Evolutionary conservation across 2,113 vertebrate species (phyloP), one percentile per base, ranked within the genome.

Genomic region (Mus spicilegus): DNA sequence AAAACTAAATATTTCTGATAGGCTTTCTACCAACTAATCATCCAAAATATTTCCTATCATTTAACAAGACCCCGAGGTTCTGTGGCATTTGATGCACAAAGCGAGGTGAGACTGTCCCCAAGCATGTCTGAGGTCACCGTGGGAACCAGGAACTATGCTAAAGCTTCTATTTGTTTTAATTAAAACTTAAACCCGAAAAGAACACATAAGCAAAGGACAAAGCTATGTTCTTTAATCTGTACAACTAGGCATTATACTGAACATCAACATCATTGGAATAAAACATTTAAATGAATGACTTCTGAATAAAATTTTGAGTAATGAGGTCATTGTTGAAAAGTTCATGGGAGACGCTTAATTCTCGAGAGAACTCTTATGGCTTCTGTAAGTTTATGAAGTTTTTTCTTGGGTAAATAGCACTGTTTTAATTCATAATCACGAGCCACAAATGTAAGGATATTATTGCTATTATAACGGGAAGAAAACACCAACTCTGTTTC

Each of bases 401-500:
- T 17, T 58, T 19, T 2, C 87, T 94, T 56, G 1, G 93, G 85
- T 63, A 28, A 80, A 90, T 26, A 93, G 9, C 49, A 81, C 42
- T 61, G 28, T 61, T 85, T 92, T 87, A 88, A 92, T 93, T 93
- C 46, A 97, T 76, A 81, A 51, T 36, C 4, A 85, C 88, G 82
- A 76, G 81, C 42, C 76, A 95, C 30, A 88, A 14, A 49, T 73
- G 72, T 76, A 94, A 69, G 67, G 49, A 86, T 80, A 86, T 56
- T 70, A 42, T 77, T 54, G 14, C 22, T 51, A 42, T 94, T 54
- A 78, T 63, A 76, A 78, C 77, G 87, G 87, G 78, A 96, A 94
- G 70, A 88, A 33, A 75, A n/a, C 33, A 30, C 42, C 19, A 69
- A 69, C 39, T 76, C 16, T 42, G 0, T 70, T 67, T 51, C 22